phyloP scores from a whole-genome alignment of 2,797 vertebrate genomes.

The Antennarius maculatus region DNA sequence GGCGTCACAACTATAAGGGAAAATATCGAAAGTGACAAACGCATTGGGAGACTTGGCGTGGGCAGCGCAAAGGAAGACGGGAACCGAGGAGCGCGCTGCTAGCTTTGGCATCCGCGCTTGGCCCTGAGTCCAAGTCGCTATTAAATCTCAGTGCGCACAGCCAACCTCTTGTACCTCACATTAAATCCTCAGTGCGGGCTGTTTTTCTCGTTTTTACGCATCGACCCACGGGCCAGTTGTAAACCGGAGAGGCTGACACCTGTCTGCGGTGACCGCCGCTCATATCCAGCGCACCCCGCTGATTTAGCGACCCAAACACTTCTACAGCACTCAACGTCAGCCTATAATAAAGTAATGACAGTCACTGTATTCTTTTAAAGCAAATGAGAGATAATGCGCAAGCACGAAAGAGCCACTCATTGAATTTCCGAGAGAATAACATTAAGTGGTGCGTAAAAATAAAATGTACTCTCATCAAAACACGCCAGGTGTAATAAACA shows the following conservation, averaged over 20 bases:
- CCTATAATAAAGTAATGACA: conserved; percentile 39
- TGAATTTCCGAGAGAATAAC: neutral
- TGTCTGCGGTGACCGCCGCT: conserved; percentile 51
- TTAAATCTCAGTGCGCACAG: conserved; percentile 53
- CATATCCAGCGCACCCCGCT: conserved; percentile 36
- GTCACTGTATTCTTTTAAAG: conserved; percentile 34
- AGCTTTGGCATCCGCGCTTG: conserved; percentile 63
- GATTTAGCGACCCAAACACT: conserved; percentile 30
- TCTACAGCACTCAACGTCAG: conserved; percentile 12
- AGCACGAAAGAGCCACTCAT: conserved; percentile 19
- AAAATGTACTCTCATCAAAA: conserved; percentile 20
- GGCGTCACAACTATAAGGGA: conserved; percentile 35
- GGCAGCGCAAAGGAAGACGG: conserved; percentile 38
- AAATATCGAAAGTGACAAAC: conserved; percentile 64
- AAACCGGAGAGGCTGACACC: conserved; percentile 65
- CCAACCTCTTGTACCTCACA: conserved; percentile 48
- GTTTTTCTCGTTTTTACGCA: conserved; percentile 29
- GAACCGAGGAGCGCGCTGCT: conserved; percentile 61
- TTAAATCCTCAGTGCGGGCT: conserved; percentile 40
- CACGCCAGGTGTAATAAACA: conserved; percentile 8
- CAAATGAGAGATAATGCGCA: conserved; percentile 25
- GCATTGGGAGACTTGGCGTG: conserved; percentile 53
- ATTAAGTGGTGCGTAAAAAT: conserved; percentile 56
- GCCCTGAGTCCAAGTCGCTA: conserved; percentile 46
- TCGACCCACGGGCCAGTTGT: conserved; percentile 36